These are phyloP conservation scores for Anagrus nilaparvatae DNA, from an alignment of 1,140 invertebrate species.

Conservation along the genomic window DNA sequence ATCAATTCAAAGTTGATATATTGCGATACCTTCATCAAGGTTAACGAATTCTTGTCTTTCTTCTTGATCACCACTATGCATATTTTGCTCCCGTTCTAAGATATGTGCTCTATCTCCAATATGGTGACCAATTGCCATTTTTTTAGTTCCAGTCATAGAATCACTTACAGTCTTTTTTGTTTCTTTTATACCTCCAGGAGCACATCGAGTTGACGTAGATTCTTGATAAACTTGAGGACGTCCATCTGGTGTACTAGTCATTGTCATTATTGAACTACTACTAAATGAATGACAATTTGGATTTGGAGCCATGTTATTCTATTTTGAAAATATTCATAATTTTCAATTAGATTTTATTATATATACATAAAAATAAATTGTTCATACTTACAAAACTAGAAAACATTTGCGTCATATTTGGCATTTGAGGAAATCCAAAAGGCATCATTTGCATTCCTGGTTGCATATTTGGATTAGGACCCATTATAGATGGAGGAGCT, in stretches of 20 bases:
- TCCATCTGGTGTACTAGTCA: constrained; percentile 65
- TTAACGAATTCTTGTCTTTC: constrained; percentile 87
- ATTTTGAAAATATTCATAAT: constrained; percentile 8
- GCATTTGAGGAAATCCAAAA: constrained; percentile 35
- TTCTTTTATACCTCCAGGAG: constrained; percentile 81
- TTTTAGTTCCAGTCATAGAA: constrained; percentile 72
- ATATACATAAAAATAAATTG: constrained; percentile 5
- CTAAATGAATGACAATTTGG: constrained; percentile 47
- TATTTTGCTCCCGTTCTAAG: constrained; percentile 76
- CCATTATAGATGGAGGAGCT: constrained; percentile 37
- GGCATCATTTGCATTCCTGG: constrained; percentile 33
- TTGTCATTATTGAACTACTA: constrained; percentile 71
- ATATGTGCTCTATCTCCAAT: constrained; percentile 83
- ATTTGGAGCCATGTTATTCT: constrained; percentile 39
- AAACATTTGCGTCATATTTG: constrained; percentile 24
- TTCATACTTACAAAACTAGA: constrained; percentile 27
- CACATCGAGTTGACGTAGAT: constrained; percentile 67
- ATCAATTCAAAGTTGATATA: too few relatives aligned
- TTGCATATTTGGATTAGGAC: constrained; percentile 11
- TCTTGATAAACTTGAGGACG: constrained; percentile 76
- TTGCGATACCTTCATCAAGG: constrained; percentile 69
- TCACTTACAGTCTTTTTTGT: constrained; percentile 77
- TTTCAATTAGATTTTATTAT: constrained; percentile 2
- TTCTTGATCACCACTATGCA: constrained; percentile 71
- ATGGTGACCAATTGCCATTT: constrained; percentile 87